Percentiles rank a stretch among this genome's conserved stretches.
phyloP scores from a whole-genome alignment of 2,113 vertebrate species.

The Heliornis fulica region DNA sequence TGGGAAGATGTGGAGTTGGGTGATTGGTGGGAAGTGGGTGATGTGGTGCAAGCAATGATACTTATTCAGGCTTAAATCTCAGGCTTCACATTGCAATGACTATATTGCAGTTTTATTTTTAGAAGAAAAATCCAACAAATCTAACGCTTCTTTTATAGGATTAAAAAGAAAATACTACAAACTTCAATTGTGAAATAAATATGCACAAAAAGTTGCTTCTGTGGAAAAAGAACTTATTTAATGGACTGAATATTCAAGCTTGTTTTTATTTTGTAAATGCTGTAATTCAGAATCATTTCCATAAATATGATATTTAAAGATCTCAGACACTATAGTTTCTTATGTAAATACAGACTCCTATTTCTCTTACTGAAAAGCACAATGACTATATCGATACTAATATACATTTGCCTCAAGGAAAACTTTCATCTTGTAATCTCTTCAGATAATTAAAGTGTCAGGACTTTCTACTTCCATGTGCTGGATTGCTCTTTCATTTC shows the following conservation, averaged over 20 bases:
- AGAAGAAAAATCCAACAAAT: conserved; percentile 57
- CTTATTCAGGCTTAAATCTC: conserved; percentile 86
- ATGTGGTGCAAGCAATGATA: conserved; percentile 47
- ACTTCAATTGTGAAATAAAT: conserved; percentile 66
- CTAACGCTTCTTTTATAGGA: conserved; percentile 85
- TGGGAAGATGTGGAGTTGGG: background rate
- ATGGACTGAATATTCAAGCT: conserved; percentile 84
- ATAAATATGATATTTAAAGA: conserved; percentile 85
- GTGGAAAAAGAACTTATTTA: conserved; percentile 74
- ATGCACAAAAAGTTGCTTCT: conserved; percentile 77
- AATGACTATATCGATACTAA: conserved; percentile 65
- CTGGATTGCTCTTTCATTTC: conserved; percentile 58
- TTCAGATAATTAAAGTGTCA: conserved; percentile 49
- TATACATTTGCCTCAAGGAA: conserved; percentile 48
- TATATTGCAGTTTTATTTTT: conserved; percentile 80
- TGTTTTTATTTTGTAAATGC: conserved; percentile 94
- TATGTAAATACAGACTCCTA: conserved; percentile 78
- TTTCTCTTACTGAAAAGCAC: conserved; percentile 75
- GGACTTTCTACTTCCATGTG: conserved; percentile 59
- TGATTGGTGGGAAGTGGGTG: background rate
- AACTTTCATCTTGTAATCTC: conserved; percentile 59
- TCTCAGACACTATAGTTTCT: conserved; percentile 83
- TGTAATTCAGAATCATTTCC: conserved; percentile 81
- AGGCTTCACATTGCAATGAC: conserved; percentile 85
- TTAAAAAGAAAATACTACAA: conserved; percentile 46